phyloP scores from a whole-genome alignment of 2,113 vertebrate genomes.

The Anolis carolinensis region DNA sequence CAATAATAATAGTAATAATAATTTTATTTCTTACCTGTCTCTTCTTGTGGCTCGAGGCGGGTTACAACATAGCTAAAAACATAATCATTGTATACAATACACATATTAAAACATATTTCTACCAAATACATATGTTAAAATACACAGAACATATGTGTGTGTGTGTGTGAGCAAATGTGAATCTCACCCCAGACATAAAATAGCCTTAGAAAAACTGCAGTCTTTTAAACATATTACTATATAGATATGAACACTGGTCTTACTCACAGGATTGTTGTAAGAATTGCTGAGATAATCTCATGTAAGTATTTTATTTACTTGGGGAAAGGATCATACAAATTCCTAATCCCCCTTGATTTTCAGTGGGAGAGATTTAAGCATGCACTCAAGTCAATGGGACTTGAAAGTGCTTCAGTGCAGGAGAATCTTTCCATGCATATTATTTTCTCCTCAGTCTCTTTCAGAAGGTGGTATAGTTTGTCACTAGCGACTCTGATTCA shows the following conservation, averaged over 20 bases:
- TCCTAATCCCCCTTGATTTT: constrained; percentile 2
- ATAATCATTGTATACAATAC: too few species aligned
- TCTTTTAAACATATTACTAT: not conserved
- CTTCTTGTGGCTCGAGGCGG: too few species aligned
- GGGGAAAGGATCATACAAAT: not conserved
- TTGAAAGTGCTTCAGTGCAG: not conserved
- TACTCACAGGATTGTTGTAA: not conserved
- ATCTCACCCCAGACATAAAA: not conserved
- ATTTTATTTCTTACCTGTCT: too few species aligned
- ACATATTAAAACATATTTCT: too few species aligned
- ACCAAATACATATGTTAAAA: too few species aligned
- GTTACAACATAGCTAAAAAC: too few species aligned
- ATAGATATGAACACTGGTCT: not conserved
- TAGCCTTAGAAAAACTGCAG: not conserved
- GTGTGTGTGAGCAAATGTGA: too few species aligned
- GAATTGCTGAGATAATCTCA: not conserved
- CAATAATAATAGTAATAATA: too few species aligned
- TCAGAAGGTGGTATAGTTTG: not conserved
- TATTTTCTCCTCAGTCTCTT: not conserved
- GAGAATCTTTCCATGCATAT: not conserved
- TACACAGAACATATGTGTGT: too few species aligned
- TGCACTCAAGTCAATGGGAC: not conserved
- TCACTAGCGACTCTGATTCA: not conserved
- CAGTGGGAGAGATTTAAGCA: not conserved
- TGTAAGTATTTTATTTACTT: not conserved